Evolutionary conservation across 2,888 invertebrate genomes (phyloP).

Genomic region (Sycophila texana): DNA sequence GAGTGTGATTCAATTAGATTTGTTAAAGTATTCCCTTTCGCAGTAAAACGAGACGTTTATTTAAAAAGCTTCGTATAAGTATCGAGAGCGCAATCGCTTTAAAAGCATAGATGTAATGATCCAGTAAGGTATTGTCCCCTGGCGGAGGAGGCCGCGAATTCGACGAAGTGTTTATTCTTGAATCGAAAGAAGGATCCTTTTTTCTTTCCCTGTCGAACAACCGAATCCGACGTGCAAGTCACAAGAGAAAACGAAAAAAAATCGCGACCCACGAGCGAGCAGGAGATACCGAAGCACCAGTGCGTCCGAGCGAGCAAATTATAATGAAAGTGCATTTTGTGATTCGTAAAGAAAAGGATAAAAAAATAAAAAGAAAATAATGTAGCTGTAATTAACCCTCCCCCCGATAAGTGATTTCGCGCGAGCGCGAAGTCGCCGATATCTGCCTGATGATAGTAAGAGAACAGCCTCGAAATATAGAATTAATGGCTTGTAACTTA

Average conservation of each 20-base stretch:
- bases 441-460: constrained; percentile 67
- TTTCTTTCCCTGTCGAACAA: background rate
- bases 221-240: constrained; percentile 12
- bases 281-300: constrained; percentile 33
- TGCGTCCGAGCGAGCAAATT: constrained; percentile 50
- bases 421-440: constrained; percentile 68
- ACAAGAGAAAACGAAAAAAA: constrained; percentile 2
- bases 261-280: constrained; percentile 7
- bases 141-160: constrained; percentile 36
- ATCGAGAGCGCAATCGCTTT: constrained; percentile 37
- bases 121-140: constrained; percentile 43
- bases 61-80: constrained; percentile 46
- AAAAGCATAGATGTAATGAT: constrained; percentile 27
- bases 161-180: constrained; percentile 37
- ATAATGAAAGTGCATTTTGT: constrained; percentile 61
- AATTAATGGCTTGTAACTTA: constrained; percentile 52
- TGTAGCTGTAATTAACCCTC: constrained; percentile 47
- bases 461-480: constrained; percentile 51
- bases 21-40: constrained; percentile 24
- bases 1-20: constrained; percentile 40
- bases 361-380: constrained; percentile 6
- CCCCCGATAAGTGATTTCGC: constrained; percentile 42
- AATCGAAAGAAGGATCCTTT: constrained; percentile 28
- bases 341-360: constrained; percentile 55
- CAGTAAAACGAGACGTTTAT: constrained; percentile 24